Evolutionary conservation across 2,888 invertebrate species (phyloP).

Genomic region (Apotomis capreana): DNA sequence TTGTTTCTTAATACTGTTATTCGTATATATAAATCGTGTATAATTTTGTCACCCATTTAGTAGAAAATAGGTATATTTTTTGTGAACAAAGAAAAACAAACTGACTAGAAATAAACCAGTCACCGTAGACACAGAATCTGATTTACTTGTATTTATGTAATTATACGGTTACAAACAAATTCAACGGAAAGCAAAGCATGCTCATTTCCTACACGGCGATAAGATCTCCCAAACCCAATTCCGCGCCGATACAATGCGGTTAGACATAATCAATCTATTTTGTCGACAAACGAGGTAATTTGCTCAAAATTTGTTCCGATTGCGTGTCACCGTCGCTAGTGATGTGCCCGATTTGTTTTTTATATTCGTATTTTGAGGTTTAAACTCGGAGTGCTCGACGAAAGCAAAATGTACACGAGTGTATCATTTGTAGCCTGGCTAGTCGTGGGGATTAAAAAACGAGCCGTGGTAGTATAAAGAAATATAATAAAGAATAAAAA

Average conservation of each 20-base stretch:
- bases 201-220: slow-evolving; percentile 31
- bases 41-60: no score
- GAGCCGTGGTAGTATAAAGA: no score
- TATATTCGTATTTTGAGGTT: neutral
- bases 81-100: no score
- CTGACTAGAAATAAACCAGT: no score
- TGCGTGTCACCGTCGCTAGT: slow-evolving; percentile 17
- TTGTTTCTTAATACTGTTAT: no score
- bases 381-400: no score
- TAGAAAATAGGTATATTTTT: no score
- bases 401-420: no score
- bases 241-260: slow-evolving; percentile 11
- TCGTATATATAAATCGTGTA: no score
- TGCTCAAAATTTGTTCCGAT: slow-evolving; percentile 19
- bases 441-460: no score
- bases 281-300: slow-evolving; percentile 31
- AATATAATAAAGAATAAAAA: no score
- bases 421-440: no score
- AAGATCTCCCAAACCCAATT: slow-evolving; percentile 21
- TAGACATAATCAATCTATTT: slow-evolving; percentile 34
- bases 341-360: neutral
- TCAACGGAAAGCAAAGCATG: slow-evolving; percentile 20
- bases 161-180: neutral
- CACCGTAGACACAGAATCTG: neutral
- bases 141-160: neutral